These are phyloP conservation scores for Tor tambroides DNA, from an alignment of 2,113 vertebrate species.

Conservation along the genomic window DNA sequence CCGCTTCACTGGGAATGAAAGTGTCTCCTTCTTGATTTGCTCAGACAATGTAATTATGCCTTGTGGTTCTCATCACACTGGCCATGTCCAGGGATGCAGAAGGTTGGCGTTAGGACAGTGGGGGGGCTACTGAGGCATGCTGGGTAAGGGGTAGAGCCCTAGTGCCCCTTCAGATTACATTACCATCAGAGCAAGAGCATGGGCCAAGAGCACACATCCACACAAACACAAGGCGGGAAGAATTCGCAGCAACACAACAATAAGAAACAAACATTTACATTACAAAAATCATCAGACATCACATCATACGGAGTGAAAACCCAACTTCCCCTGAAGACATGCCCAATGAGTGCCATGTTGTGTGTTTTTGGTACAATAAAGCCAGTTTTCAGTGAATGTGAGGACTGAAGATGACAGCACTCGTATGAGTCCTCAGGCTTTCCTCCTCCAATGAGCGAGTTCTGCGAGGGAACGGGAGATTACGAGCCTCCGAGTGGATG, in stretches of 20 bases:
- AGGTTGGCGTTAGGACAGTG: slow-evolving; percentile 22
- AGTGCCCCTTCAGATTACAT: slow-evolving; percentile 53
- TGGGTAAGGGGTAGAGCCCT: slow-evolving; percentile 29
- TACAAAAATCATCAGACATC: slow-evolving; percentile 15
- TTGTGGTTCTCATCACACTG: slow-evolving; percentile 59
- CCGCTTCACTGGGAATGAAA: slow-evolving; percentile 56
- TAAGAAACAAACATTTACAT: background rate
- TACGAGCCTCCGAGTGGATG: slow-evolving; percentile 9
- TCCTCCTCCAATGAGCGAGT: background rate
- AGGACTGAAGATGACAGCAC: slow-evolving; percentile 21
- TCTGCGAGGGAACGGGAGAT: background rate
- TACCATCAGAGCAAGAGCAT: slow-evolving; percentile 47
- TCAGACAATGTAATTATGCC: slow-evolving; percentile 75
- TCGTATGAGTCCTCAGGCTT: background rate
- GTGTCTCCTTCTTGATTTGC: slow-evolving; percentile 68
- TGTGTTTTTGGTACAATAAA: background rate
- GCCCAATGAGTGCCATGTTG: background rate
- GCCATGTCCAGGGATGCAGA: slow-evolving; percentile 52
- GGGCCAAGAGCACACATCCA: slow-evolving; percentile 15
- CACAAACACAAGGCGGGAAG: background rate
- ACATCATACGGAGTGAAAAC: background rate
- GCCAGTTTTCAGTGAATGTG: background rate
- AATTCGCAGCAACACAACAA: background rate
- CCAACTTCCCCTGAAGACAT: background rate
- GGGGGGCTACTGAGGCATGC: slow-evolving; percentile 19